Conservation (phyloP, 2,113 vertebrate genomes). For the Monarcha castaneiventris region DNA sequence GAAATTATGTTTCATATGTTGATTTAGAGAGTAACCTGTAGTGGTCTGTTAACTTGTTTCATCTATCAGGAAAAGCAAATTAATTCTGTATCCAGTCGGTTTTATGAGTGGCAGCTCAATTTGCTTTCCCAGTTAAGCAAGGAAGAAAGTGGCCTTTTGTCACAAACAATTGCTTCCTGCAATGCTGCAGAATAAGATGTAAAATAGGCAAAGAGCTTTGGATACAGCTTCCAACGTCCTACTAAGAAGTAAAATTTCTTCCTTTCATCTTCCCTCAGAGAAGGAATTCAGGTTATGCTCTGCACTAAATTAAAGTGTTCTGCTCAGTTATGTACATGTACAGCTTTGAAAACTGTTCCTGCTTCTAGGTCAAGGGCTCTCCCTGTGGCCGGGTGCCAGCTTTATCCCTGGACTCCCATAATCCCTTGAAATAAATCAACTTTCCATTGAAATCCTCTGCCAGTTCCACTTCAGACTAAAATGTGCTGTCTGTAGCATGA, state of each 20-base stretch:
- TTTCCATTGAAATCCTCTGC: constrained; percentile 73
- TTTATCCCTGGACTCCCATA: constrained; percentile 71
- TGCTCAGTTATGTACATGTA: constrained; percentile 48
- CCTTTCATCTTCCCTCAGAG: constrained; percentile 60
- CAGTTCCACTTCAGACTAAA: constrained; percentile 68
- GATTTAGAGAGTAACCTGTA: constrained; percentile 34
- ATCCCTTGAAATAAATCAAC: constrained; percentile 78
- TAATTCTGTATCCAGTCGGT: constrained; percentile 33
- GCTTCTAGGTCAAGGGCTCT: constrained; percentile 81
- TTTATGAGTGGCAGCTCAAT: constrained; percentile 63
- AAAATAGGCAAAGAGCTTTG: constrained; percentile 52
- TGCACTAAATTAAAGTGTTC: constrained; percentile 57
- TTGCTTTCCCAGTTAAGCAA: constrained; percentile 50
- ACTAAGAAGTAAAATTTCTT: constrained; percentile 52
- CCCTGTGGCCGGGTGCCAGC: constrained; percentile 72
- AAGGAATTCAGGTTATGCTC: constrained; percentile 65
- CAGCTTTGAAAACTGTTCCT: constrained; percentile 65
- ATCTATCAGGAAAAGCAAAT: constrained; percentile 46
- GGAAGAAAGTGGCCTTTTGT: constrained; percentile 50
- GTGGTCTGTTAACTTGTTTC: constrained; percentile 44
- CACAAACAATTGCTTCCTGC: constrained; percentile 62
- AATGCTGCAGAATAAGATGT: constrained; percentile 39
- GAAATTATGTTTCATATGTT: constrained; percentile 54
- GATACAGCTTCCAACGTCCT: constrained; percentile 41
- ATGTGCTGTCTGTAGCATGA: constrained; percentile 41